Evolutionary conservation across 2,888 invertebrate genomes (phyloP).

Genomic region (Lithophane socia): DNA sequence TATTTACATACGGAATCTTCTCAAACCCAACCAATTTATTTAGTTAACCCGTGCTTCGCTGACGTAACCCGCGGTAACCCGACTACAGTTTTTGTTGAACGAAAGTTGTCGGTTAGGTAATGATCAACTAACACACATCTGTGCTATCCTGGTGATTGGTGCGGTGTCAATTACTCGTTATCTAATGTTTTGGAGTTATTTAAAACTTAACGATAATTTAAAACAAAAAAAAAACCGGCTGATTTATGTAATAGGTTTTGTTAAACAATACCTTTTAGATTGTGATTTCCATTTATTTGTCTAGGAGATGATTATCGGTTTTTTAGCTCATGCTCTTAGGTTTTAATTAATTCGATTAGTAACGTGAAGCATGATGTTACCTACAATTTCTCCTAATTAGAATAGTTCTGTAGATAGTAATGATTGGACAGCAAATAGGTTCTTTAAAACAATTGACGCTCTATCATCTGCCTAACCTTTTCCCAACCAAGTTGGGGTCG

Average conservation of each 20-base stretch:
- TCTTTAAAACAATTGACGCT: neutral
- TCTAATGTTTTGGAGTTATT: constrained; percentile 34
- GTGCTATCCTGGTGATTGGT: constrained; percentile 39
- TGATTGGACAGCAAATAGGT: neutral
- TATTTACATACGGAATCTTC: constrained; percentile 33
- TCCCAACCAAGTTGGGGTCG: too few species aligned
- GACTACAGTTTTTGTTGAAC: constrained; percentile 34
- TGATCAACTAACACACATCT: constrained; percentile 38
- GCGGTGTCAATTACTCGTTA: constrained; percentile 46
- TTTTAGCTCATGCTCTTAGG: neutral
- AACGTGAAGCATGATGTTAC: neutral
- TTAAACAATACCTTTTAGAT: neutral
- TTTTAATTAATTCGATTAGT: neutral
- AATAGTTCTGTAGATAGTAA: neutral
- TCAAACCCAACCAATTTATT: constrained; percentile 6
- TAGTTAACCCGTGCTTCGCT: constrained; percentile 10
- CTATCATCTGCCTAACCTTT: neutral
- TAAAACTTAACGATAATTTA: constrained; percentile 6
- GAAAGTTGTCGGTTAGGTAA: constrained; percentile 64
- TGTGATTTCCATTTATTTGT: neutral
- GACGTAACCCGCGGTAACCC: constrained; percentile 50
- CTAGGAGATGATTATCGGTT: neutral
- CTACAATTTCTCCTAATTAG: neutral
- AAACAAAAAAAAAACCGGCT: neutral
- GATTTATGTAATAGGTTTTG: constrained; percentile 20